phyloP scores from a whole-genome alignment of 2,888 invertebrate species.

The Agrotis segetum region DNA sequence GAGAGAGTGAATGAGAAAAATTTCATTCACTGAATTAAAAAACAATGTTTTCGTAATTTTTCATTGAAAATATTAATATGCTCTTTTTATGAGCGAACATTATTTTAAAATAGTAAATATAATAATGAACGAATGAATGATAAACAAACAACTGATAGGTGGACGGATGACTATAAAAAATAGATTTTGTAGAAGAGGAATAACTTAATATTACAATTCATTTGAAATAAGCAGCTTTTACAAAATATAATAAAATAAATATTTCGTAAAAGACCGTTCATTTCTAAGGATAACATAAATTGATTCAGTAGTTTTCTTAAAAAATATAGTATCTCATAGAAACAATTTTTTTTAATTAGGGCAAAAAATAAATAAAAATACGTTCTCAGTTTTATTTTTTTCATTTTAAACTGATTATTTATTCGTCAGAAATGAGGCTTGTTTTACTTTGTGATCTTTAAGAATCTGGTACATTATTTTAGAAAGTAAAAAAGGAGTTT shows the following conservation, averaged over 20 bases:
- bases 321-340: conserved; percentile 28
- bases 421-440: conserved; percentile 1
- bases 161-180: conserved; percentile 59
- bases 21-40: neutral
- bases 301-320: neutral
- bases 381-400: too few relatives aligned
- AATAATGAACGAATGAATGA: conserved; percentile 14
- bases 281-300: conserved; percentile 1
- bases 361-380: too few relatives aligned
- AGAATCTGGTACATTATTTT: too few relatives aligned
- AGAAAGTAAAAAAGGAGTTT: too few relatives aligned
- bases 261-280: conserved; percentile 18
- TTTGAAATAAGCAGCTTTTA: conserved; percentile 11
- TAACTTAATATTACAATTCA: neutral
- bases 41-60: neutral
- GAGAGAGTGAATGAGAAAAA: conserved; percentile 1
- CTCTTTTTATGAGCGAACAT: neutral
- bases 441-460: too few relatives aligned
- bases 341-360: too few relatives aligned
- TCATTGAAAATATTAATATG: neutral
- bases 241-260: conserved; percentile 20
- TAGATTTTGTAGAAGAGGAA: neutral
- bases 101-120: neutral
- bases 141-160: conserved; percentile 16
- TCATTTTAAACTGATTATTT: conserved; percentile 4